These are phyloP conservation scores for Nothobranchius furzeri DNA, from an alignment of 2,113 vertebrate genomes.

Conservation along the genomic window DNA sequence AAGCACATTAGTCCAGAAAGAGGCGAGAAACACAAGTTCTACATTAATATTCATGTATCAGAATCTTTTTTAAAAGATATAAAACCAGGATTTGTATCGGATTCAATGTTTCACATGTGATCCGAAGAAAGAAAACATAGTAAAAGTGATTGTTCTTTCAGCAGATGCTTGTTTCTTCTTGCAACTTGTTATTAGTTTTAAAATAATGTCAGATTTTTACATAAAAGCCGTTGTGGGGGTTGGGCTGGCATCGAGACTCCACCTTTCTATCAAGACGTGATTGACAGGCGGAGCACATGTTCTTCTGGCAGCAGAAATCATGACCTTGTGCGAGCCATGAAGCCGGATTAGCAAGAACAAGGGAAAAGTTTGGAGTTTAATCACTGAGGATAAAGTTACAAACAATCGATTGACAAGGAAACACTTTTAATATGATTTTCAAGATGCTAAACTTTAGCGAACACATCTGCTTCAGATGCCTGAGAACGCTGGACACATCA, in stretches of 20 bases:
- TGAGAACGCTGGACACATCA: conserved; percentile 56
- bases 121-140: no score
- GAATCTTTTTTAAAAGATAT: neutral
- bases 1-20: conserved; percentile 39
- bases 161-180: conserved; percentile 2
- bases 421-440: no score
- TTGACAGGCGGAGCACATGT: conserved; percentile 70
- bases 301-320: conserved; percentile 13
- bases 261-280: conserved; percentile 51
- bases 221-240: conserved; percentile 26
- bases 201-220: conserved; percentile 30
- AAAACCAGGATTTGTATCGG: neutral
- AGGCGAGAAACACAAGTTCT: neutral
- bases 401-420: no score
- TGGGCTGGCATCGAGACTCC: conserved; percentile 34
- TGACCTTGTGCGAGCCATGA: conserved; percentile 14
- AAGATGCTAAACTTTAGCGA: neutral
- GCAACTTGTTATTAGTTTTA: neutral
- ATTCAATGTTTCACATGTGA: no score
- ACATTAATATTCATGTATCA: no score
- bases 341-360: neutral
- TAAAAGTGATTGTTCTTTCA: no score
- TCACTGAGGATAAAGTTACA: no score
- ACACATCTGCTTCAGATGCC: conserved; percentile 62
- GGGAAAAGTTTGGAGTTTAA: no score